Evolutionary conservation across 2,797 vertebrate genomes (phyloP).

Genomic region (Xenentodon cancila): DNA sequence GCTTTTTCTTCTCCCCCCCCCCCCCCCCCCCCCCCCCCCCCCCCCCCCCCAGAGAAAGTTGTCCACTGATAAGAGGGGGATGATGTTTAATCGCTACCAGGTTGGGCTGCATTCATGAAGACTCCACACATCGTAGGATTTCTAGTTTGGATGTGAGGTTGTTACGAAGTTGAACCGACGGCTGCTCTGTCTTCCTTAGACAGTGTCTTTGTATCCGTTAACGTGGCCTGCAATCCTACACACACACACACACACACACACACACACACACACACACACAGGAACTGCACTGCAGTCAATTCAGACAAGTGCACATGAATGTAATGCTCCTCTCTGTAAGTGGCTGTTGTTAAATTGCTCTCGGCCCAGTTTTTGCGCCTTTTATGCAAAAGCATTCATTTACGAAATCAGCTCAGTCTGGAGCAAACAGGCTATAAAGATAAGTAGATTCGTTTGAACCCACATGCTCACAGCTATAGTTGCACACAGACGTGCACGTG

Average conservation of each 20-base stretch:
- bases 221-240: constrained; percentile 58
- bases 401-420: constrained; percentile 17
- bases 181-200: constrained; percentile 54
- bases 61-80: constrained; percentile 46
- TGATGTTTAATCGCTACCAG: constrained; percentile 68
- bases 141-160: constrained; percentile 31
- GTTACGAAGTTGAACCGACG: constrained; percentile 20
- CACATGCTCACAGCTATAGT: neutral
- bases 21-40: constrained; percentile 38
- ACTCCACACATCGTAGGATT: constrained; percentile 6
- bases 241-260: neutral
- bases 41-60: constrained; percentile 62
- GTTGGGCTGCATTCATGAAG: constrained; percentile 48
- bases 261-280: constrained; percentile 8
- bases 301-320: constrained; percentile 23
- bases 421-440: constrained; percentile 21
- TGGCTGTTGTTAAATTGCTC: constrained; percentile 26
- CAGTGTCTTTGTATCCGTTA: constrained; percentile 41
- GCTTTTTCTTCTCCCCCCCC: constrained; percentile 23
- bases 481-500: neutral
- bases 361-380: constrained; percentile 28
- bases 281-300: constrained; percentile 35
- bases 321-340: constrained; percentile 38
- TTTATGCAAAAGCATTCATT: constrained; percentile 31
- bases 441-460: constrained; percentile 14